phyloP scores from a whole-genome alignment of 1,140 invertebrate genomes.

The Habropoda laboriosa region DNA sequence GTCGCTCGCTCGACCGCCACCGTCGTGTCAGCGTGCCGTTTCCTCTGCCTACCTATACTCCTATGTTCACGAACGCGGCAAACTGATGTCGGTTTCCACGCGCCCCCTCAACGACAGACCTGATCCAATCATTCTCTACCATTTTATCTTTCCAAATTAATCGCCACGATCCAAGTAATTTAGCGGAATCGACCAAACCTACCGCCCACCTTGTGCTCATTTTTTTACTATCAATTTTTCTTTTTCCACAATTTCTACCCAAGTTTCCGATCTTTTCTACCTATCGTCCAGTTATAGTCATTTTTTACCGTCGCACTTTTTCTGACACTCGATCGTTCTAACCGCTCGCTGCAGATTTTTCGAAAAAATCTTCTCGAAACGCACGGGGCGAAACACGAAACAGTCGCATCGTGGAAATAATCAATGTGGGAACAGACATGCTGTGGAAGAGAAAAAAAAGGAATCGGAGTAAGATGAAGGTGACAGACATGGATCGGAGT shows the following conservation, averaged over 20 bases:
- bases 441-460: background rate
- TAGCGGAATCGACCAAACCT: background rate
- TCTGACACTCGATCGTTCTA: too few species aligned
- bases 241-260: too few species aligned
- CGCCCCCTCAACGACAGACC: background rate
- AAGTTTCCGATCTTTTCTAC: too few species aligned
- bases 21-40: slow-evolving; percentile 30
- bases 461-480: background rate
- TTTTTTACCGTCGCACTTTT: too few species aligned
- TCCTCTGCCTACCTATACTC: slow-evolving; percentile 20
- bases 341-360: too few species aligned
- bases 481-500: slow-evolving; percentile 30
- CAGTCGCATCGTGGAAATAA: background rate
- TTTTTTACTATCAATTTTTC: slow-evolving; percentile 13
- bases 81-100: slow-evolving; percentile 22
- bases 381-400: too few species aligned
- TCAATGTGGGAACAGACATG: too few species aligned
- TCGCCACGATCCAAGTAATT: slow-evolving; percentile 1
- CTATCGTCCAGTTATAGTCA: too few species aligned
- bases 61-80: background rate
- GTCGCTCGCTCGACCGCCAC: slow-evolving; percentile 22
- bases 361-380: too few species aligned
- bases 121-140: slow-evolving; percentile 28
- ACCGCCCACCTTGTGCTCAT: too few species aligned
- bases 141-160: slow-evolving; percentile 36